Conservation (phyloP, 35 echinoderm and acorn worm species). For the Heliocidaris erythrogramma region DNA sequence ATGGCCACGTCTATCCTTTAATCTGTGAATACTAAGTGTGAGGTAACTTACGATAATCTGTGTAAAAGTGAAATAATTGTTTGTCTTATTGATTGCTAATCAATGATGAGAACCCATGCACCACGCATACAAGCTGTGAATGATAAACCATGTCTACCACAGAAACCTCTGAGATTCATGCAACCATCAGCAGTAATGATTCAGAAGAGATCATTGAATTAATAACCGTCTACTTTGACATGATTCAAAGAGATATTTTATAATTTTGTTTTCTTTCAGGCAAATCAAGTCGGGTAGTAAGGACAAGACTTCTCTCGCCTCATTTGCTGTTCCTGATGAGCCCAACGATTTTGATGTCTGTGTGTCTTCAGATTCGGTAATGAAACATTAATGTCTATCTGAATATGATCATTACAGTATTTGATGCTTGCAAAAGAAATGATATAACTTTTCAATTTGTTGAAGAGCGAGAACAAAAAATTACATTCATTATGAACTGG, state of each 20-base stretch:
- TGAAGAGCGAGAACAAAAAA: too few relatives aligned
- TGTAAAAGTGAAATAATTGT: background rate
- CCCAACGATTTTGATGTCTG: slow-evolving; percentile 61
- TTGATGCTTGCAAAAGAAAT: background rate
- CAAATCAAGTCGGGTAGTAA: slow-evolving; percentile 65
- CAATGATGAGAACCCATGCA: slow-evolving; percentile 59
- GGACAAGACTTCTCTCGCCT: slow-evolving; percentile 61
- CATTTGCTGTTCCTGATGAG: slow-evolving; percentile 69
- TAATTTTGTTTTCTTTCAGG: slow-evolving; percentile 45
- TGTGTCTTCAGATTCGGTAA: slow-evolving; percentile 44
- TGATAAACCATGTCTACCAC: slow-evolving; percentile 43
- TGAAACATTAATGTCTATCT: background rate
- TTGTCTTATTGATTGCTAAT: background rate
- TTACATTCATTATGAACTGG: too few relatives aligned
- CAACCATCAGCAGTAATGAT: background rate
- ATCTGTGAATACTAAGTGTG: too few relatives aligned
- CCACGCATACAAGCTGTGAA: slow-evolving; percentile 49
- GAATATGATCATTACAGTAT: background rate
- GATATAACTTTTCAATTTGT: background rate
- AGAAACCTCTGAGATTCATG: background rate
- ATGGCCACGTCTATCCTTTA: too few relatives aligned
- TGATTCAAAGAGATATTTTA: background rate
- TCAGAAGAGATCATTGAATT: background rate
- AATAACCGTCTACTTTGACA: background rate
- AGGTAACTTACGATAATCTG: background rate